Evolutionary conservation across 2,113 vertebrate species (phyloP).

Genomic region (Pleuronectes platessa): DNA sequence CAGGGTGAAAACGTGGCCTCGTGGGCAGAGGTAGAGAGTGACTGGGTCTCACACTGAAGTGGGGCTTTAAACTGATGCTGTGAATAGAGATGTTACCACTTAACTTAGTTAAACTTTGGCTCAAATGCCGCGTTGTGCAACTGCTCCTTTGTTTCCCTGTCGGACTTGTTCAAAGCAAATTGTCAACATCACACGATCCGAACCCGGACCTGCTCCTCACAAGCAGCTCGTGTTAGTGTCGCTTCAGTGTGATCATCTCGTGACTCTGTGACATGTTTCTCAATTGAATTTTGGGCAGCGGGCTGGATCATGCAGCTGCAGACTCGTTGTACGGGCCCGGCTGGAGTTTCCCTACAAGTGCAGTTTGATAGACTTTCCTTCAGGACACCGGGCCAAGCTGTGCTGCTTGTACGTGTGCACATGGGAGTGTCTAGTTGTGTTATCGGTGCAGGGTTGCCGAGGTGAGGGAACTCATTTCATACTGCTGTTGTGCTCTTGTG

Average conservation of each 20-base stretch:
- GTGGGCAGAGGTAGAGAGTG: too few relatives aligned
- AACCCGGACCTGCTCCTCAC: neutral
- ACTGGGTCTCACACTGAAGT: too few relatives aligned
- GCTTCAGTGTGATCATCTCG: slow-evolving; percentile 3
- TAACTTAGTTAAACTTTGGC: too few relatives aligned
- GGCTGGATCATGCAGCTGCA: neutral
- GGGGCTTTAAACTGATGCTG: too few relatives aligned
- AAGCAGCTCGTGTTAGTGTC: neutral
- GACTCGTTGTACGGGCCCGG: neutral
- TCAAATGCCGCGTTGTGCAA: too few relatives aligned
- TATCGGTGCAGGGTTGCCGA: slow-evolving; percentile 1
- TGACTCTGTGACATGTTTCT: slow-evolving; percentile 45
- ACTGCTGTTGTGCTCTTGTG: slow-evolving; percentile 10
- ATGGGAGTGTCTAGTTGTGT: neutral
- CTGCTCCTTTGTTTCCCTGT: too few relatives aligned
- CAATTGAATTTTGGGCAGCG: neutral
- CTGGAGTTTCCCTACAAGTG: neutral
- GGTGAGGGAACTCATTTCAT: slow-evolving; percentile 46
- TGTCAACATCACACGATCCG: too few relatives aligned
- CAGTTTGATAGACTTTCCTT: neutral
- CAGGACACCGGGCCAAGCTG: neutral
- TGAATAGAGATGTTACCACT: too few relatives aligned
- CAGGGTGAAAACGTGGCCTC: too few relatives aligned
- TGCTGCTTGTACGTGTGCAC: slow-evolving; percentile 5
- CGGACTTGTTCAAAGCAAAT: too few relatives aligned